These are phyloP conservation scores for Apeira syringaria DNA, from an alignment of 2,888 invertebrate species.

Conservation along the genomic window DNA sequence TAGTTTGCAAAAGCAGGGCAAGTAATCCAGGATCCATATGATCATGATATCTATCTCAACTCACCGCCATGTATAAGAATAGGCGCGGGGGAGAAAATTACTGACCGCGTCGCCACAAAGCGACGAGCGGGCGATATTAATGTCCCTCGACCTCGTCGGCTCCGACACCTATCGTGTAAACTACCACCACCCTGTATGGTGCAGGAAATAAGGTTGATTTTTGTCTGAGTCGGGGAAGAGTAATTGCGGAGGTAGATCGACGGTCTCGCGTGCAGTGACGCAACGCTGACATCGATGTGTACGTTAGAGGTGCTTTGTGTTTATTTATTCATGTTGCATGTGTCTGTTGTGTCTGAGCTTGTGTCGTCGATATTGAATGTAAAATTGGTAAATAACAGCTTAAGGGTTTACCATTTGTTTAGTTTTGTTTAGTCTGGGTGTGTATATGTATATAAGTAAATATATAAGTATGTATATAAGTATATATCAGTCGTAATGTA, in stretches of 20 bases:
- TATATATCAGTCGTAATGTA: no score
- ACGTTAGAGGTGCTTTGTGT: slow-evolving; percentile 27
- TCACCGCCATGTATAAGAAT: slow-evolving; percentile 6
- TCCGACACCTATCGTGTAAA: slow-evolving; percentile 53
- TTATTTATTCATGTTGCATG: neutral
- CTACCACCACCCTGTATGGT: slow-evolving; percentile 18
- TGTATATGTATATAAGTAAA: no score
- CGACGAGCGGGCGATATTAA: slow-evolving; percentile 66
- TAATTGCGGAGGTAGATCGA: slow-evolving; percentile 47
- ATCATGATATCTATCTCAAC: slow-evolving; percentile 1
- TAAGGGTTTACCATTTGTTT: no score
- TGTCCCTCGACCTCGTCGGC: slow-evolving; percentile 57
- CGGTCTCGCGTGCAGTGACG: slow-evolving; percentile 57
- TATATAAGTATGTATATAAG: no score
- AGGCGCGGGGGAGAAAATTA: slow-evolving; percentile 46
- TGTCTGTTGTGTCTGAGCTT: neutral
- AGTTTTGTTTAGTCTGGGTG: no score
- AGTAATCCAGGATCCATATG: neutral
- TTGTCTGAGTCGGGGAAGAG: slow-evolving; percentile 18
- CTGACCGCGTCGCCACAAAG: slow-evolving; percentile 56
- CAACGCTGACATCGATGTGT: slow-evolving; percentile 44
- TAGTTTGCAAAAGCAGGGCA: neutral
- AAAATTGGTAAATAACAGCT: no score
- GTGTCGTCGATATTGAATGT: neutral
- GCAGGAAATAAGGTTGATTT: slow-evolving; percentile 31